Conservation (phyloP, 2,113 vertebrate species). For the Eolophus roseicapilla region DNA sequence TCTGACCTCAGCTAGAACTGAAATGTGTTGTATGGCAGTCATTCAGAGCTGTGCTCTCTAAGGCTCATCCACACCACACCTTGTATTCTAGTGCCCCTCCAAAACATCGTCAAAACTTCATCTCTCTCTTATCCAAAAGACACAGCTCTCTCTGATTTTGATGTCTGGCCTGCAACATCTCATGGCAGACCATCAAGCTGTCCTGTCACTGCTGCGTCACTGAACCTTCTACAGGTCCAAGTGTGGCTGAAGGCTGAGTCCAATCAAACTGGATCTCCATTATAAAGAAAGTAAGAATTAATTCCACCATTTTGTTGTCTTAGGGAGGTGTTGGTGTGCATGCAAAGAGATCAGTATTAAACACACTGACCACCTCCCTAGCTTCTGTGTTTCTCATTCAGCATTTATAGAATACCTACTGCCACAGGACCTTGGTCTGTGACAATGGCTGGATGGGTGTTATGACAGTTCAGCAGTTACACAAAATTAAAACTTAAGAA, state of each 20-base stretch:
- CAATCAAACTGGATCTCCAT: not conserved
- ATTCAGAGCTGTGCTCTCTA: not conserved
- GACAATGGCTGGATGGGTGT: not conserved
- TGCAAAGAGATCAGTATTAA: not conserved
- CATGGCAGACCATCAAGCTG: not conserved
- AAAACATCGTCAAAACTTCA: not conserved
- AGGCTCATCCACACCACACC: not conserved
- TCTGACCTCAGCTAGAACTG: not conserved
- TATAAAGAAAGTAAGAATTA: not conserved
- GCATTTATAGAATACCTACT: not conserved
- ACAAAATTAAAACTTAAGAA: not conserved
- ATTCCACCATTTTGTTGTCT: not conserved
- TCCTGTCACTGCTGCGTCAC: not conserved
- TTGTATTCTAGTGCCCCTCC: not conserved
- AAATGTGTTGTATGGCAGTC: not conserved
- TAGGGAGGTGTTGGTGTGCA: not conserved
- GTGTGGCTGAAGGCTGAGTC: not conserved
- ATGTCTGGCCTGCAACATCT: not conserved
- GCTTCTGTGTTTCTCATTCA: not conserved
- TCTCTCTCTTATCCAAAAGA: not conserved
- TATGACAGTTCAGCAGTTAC: not conserved
- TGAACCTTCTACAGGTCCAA: not conserved
- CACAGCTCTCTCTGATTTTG: not conserved
- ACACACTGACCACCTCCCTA: fast-evolving
- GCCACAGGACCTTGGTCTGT: not conserved